Conservation (phyloP, 2,113 vertebrate genomes). For the Myanophis thanlyinensis region DNA sequence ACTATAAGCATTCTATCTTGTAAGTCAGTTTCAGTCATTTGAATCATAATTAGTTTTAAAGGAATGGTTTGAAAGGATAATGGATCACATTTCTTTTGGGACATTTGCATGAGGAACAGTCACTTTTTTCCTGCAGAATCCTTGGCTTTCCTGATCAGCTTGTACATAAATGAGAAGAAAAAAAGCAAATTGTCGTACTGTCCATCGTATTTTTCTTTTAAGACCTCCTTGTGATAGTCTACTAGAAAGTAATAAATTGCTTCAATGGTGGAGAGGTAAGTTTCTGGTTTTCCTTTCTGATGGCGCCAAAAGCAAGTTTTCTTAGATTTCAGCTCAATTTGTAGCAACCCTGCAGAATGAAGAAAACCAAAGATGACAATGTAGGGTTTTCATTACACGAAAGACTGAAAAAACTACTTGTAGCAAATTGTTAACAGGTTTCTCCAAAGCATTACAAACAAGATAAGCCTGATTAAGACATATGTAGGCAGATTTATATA, state of each 20-base stretch:
- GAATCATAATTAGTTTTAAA: not conserved
- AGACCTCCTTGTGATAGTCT: slow-evolving; percentile 84
- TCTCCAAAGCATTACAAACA: not conserved
- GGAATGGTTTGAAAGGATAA: slow-evolving; percentile 24
- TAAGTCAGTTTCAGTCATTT: not conserved
- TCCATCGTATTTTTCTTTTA: slow-evolving; percentile 82
- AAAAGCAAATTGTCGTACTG: slow-evolving; percentile 96
- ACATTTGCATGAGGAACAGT: slow-evolving; percentile 26
- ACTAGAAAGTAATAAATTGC: slow-evolving; percentile 96
- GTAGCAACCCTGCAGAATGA: slow-evolving; percentile 80
- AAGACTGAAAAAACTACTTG: not conserved
- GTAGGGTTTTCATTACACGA: not conserved
- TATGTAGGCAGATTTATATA: not conserved
- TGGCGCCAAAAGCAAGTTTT: slow-evolving; percentile 97
- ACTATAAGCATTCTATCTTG: not conserved
- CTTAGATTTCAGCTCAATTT: slow-evolving; percentile 89
- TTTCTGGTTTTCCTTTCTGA: slow-evolving; percentile 93
- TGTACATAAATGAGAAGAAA: slow-evolving; percentile 93
- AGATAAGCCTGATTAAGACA: not conserved
- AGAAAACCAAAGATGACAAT: not conserved
- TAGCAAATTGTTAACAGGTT: not conserved
- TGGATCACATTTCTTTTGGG: not conserved
- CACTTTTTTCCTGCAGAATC: slow-evolving; percentile 74
- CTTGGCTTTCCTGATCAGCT: slow-evolving; percentile 87
- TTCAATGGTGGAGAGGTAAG: slow-evolving; percentile 95